Conservation (phyloP, 2,113 vertebrate genomes). For the Pelmatolapia mariae region DNA sequence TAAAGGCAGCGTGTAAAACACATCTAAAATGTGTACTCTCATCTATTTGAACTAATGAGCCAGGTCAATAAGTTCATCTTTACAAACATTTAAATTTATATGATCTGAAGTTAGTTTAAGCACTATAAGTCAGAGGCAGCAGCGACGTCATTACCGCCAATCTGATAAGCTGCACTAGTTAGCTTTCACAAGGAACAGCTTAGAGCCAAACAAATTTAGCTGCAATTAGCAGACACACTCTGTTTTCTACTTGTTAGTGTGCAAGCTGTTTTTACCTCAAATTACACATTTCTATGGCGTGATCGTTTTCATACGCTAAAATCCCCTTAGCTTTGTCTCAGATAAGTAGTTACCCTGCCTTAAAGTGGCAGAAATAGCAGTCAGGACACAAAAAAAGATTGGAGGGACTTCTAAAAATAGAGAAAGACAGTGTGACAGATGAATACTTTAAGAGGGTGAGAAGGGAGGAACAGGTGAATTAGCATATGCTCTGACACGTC, state of each 20-base stretch:
- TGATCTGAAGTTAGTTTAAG: neutral
- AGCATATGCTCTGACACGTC: neutral
- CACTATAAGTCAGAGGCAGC: neutral
- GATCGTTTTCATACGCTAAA: neutral
- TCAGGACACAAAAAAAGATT: neutral
- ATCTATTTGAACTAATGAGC: neutral
- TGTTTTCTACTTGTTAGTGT: neutral
- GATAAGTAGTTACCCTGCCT: neutral
- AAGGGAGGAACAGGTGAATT: neutral
- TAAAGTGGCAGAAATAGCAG: neutral
- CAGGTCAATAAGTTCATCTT: neutral
- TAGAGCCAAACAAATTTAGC: neutral
- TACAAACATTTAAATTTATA: neutral
- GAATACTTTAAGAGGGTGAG: neutral
- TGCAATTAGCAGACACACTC: neutral
- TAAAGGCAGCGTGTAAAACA: fast-evolving
- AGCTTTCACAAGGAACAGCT: neutral
- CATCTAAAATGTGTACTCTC: neutral
- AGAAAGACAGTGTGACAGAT: neutral
- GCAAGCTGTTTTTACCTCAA: neutral
- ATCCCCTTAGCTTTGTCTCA: neutral
- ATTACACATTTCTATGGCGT: neutral
- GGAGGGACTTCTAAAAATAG: neutral
- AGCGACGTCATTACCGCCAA: neutral
- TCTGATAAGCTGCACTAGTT: neutral